A percentile compares a stretch with the other conserved stretches of the same genome.
Conservation (phyloP, 2,797 vertebrate genomes). For the Harpagifer antarcticus region DNA sequence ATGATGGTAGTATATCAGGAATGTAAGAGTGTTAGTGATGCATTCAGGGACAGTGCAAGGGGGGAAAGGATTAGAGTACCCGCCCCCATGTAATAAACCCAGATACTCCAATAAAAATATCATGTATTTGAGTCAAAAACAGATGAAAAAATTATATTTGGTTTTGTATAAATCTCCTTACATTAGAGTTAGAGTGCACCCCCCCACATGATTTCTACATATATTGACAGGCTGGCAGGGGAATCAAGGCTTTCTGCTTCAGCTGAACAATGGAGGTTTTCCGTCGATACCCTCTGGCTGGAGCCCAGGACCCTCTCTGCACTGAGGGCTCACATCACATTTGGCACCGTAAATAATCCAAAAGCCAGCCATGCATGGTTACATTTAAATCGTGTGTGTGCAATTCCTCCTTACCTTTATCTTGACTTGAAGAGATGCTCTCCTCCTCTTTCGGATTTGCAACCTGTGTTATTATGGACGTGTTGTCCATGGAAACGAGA, state of each 20-base stretch:
- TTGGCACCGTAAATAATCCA: slow-evolving; percentile 28
- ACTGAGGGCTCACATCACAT: slow-evolving; percentile 41
- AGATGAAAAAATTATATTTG: background rate
- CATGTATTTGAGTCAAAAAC: too few relatives aligned
- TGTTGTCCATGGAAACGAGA: slow-evolving; percentile 97
- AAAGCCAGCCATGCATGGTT: background rate
- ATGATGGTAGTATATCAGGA: slow-evolving; percentile 18
- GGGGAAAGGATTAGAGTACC: slow-evolving; percentile 52
- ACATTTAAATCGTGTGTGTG: background rate
- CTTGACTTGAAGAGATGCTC: slow-evolving; percentile 87
- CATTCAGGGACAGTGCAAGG: slow-evolving; percentile 41
- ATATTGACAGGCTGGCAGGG: slow-evolving; percentile 26
- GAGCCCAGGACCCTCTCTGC: slow-evolving; percentile 44
- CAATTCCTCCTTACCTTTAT: slow-evolving; percentile 84
- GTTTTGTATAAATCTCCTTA: background rate
- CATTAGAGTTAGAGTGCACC: slow-evolving; percentile 13
- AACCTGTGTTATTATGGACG: slow-evolving; percentile 99
- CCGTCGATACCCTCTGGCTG: slow-evolving; percentile 50
- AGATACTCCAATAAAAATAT: slow-evolving; percentile 34
- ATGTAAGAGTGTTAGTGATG: slow-evolving; percentile 51
- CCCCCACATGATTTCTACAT: background rate
- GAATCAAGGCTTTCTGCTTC: slow-evolving; percentile 47
- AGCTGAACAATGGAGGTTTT: slow-evolving; percentile 75
- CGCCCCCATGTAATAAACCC: slow-evolving; percentile 77
- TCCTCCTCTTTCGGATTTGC: slow-evolving; percentile 99